These are phyloP conservation scores for Pleuronectes platessa DNA, from an alignment of 2,113 vertebrate genomes.

Conservation along the genomic window DNA sequence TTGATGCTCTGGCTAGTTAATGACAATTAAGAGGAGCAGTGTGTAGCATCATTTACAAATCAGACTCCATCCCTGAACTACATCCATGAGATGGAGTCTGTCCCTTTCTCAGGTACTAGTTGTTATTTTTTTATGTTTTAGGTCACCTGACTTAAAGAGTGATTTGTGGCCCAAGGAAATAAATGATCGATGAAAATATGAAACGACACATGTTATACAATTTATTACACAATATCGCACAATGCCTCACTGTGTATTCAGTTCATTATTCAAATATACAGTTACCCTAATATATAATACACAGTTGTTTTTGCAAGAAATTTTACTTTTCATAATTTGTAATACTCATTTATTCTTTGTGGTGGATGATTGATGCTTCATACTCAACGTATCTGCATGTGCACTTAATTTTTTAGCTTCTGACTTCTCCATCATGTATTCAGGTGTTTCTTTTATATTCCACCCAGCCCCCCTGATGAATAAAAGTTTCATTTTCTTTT, in stretches of 20 bases:
- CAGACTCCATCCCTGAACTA: not conserved
- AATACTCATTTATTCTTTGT: not conserved
- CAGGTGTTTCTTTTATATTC: slow-evolving; percentile 20
- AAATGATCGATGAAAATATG: not conserved
- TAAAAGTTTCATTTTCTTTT: slow-evolving; percentile 21
- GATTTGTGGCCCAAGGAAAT: not conserved
- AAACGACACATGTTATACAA: too few species aligned
- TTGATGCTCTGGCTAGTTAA: not conserved
- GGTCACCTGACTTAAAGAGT: too few species aligned
- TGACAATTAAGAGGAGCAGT: not conserved
- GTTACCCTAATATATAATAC: not conserved
- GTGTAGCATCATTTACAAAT: not conserved
- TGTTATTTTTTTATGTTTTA: too few species aligned
- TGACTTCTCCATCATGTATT: not conserved
- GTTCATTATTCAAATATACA: not conserved
- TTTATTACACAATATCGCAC: not conserved
- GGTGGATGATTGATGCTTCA: not conserved
- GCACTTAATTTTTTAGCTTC: not conserved
- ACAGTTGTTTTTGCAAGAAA: not conserved
- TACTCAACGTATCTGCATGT: slow-evolving; percentile 22
- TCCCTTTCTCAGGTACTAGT: too few species aligned
- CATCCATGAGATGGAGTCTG: too few species aligned
- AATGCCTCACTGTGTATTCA: not conserved
- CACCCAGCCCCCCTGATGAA: slow-evolving; percentile 1
- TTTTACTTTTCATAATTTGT: not conserved